Base-by-base conservation (phyloP, 23 tunicate genomes). In the Botrylloides violaceus region DNA sequence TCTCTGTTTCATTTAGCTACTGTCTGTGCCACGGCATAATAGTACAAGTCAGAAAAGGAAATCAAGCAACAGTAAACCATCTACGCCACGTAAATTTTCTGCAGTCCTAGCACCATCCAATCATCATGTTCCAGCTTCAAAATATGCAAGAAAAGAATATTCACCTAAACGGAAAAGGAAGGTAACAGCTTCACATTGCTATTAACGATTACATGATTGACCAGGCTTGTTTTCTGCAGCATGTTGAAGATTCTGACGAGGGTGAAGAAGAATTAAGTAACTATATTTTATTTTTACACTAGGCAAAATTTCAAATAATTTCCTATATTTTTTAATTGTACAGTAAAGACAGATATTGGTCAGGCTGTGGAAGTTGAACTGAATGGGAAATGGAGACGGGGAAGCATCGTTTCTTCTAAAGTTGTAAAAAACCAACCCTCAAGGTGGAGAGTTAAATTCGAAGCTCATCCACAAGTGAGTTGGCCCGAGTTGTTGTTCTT, bases 381-480 rank as follows among this genome's bases (percentile, higher is more conserved):
- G 23, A 58, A 81, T 56, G 90, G 84, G 22, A 90, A 90, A 71
- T 90, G 90, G 90, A 48, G 97, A 32, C 49, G 79, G 1, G 89
- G 90, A 1, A 75, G 90, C 3, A 75, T 90, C 25, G 85, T 88
- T 58, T 53, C 83, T 2, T 47, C 82, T 28, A 83, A 71, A 62
- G 80, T 77, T 24, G 55, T 37, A 19, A 34, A 49, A 26, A 73
- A 75, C 34, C 78, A 79, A 55, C 83, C 86, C 0, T 70, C 84
- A 0, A 83, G 78, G 38, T 90, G 64, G 72, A 83, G 80, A 49
- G 77, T 90, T 59, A 90, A 90, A 73, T 90, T 90, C 47, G 86
- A 83, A 38, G 81, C 83, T 61, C 86, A 90, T 53, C 78, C 90
- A 1, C 97, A 90, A 75, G 97, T 90, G 53, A 20, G 65, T 49